These are phyloP conservation scores for Orius insidiosus DNA, from an alignment of 1,140 invertebrate genomes.

Conservation along the genomic window DNA sequence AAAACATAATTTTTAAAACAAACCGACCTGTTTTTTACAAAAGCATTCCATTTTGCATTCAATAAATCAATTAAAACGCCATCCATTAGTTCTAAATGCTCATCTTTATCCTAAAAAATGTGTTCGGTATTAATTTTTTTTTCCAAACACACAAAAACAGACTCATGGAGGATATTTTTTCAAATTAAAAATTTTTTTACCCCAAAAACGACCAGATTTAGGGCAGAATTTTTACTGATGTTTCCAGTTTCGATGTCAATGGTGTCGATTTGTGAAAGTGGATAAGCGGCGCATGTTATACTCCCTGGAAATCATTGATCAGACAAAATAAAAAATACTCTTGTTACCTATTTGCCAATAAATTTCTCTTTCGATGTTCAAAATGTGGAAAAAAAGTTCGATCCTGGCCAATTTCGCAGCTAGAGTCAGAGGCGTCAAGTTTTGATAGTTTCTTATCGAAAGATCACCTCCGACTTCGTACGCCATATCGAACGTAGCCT, in stretches of 20 bases:
- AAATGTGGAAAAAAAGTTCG: slow-evolving; percentile 89
- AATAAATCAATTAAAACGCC: slow-evolving; percentile 85
- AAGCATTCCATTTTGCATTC: slow-evolving; percentile 95
- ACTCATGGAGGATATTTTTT: too few relatives aligned
- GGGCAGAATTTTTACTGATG: slow-evolving; percentile 81
- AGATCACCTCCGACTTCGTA: slow-evolving; percentile 80
- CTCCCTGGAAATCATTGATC: slow-evolving; percentile 38
- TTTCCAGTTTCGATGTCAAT: slow-evolving; percentile 80
- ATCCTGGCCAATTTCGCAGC: slow-evolving; percentile 83
- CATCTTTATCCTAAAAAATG: slow-evolving; percentile 67
- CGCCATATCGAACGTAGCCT: slow-evolving; percentile 87
- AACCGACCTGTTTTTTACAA: slow-evolving; percentile 63
- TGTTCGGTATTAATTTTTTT: too few relatives aligned
- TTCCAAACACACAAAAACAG: too few relatives aligned
- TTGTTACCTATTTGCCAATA: slow-evolving; percentile 78
- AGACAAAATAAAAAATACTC: background rate
- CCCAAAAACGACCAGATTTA: slow-evolving; percentile 97
- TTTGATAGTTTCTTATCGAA: slow-evolving; percentile 66
- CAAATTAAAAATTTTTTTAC: slow-evolving; percentile 32
- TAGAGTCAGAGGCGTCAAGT: slow-evolving; percentile 82
- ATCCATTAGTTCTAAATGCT: slow-evolving; percentile 90
- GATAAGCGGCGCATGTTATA: slow-evolving; percentile 92
- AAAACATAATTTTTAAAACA: background rate
- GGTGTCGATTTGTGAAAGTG: slow-evolving; percentile 88
- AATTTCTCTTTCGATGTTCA: slow-evolving; percentile 85